Evolutionary conservation across 2,888 invertebrate species (phyloP).

Genomic region (Hirtodrosophila cameraria): DNA sequence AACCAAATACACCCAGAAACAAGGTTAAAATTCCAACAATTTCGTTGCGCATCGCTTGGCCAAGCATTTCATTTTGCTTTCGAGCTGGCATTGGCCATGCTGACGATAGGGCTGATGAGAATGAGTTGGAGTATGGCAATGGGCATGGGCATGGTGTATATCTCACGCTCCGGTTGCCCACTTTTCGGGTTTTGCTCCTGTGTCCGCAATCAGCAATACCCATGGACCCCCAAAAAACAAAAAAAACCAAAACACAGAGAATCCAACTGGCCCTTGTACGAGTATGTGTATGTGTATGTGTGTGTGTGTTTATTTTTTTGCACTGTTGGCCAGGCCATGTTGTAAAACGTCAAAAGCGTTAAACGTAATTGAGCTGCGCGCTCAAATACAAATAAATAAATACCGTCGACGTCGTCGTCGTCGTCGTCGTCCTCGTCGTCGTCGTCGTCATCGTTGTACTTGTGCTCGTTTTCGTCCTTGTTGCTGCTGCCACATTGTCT

Average conservation of each 20-base stretch:
- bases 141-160: too few relatives aligned
- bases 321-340: conserved; percentile 52
- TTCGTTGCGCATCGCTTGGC: conserved; percentile 69
- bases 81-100: conserved; percentile 41
- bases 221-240: neutral
- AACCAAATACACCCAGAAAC: conserved; percentile 71
- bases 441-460: neutral
- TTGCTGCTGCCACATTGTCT: conserved; percentile 56
- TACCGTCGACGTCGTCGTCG: conserved; percentile 49
- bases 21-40: conserved; percentile 79
- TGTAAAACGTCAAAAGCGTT: conserved; percentile 80
- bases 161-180: conserved; percentile 9
- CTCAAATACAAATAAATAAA: conserved; percentile 78
- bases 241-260: conserved; percentile 1
- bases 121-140: neutral
- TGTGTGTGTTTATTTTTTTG: conserved; percentile 26
- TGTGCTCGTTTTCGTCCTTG: conserved; percentile 1
- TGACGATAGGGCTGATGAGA: conserved; percentile 5
- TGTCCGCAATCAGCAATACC: conserved; percentile 37
- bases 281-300: conserved; percentile 18
- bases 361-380: conserved; percentile 79
- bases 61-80: conserved; percentile 54
- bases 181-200: conserved; percentile 30
- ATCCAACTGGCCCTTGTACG: neutral
- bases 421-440: conserved; percentile 1